Evolutionary conservation across 2,797 vertebrate species (phyloP), one percentile per base, ranked within the genome.

Genomic region (Alfaro cultratus): DNA sequence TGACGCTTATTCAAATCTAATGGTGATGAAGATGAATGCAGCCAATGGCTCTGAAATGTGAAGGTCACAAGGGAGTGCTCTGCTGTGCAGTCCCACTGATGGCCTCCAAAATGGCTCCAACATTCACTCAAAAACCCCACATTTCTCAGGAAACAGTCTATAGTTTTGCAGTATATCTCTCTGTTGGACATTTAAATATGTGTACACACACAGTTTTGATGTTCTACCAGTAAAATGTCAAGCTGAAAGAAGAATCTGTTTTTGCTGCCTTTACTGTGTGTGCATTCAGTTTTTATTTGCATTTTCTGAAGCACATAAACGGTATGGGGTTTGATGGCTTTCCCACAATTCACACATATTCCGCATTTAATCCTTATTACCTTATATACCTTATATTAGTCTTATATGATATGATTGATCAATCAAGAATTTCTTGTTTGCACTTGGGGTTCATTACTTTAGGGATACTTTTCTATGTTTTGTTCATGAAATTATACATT

Each of bases 61-160:
- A 68, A 68, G 64, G 64, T 68, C 29, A 68, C 64, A 41, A 21
- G 34, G 62, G 31, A 64, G 16, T 21, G 31, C 62, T 64, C 21
- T 41, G 36, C 23, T 41, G 64, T 41, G 21, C 64, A 4, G 64
- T 34, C 3, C 36, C 21, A 26, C 34, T 39, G 64, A 68, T 68
- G 64, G 36, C 31, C 64, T 68, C 36, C 21, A 41, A 68, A 68
- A 67, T 67, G 62, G 57, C 57, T 62, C 13, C 57, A 62, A 62
- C 13, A 9, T 36, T 21, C 60, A 64, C 60, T 31, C 6, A 36
- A 21, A 67, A 67, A 16, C 16, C 34, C 34, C 34, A 39, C 4
- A 23, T 41, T 41, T 68, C 36, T 68, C 34, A 68, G 1, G 3
- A 23, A 23, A 67, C 34, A 62, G 57, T 16, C 34, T 64, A 10